Evolutionary conservation across 2,113 vertebrate species (phyloP), one percentile per base, ranked within the genome.

Genomic region (Neodontobutis hainanensis): DNA sequence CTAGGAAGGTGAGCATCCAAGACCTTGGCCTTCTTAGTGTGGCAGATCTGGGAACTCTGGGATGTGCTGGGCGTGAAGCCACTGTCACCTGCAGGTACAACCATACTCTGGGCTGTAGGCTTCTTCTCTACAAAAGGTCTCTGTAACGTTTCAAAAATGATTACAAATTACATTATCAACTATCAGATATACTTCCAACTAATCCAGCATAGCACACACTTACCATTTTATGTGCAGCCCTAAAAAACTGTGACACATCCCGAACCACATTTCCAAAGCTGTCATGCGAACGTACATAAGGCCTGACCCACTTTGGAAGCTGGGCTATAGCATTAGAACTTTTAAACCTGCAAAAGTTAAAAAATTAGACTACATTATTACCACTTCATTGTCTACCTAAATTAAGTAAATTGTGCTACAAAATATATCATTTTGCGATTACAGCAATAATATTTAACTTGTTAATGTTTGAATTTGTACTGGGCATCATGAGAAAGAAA

Each of bases 211-310:
- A 12, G 6, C 34, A 15, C 43, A 27, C 4, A 3, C 14, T 0
- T 77, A 98, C 97, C 8, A 65, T 73, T 73, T 95, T 95, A 65
- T 96, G 95, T 44, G 94, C 95, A 0, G 91, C 81, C 6, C 95
- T 94, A 89, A 98, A 99, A 89, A 99, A 99, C 65, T 93, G 92
- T 0, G 94, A 93, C 14, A 94, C 94, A 0, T 96, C 96, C 1
- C 96, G 95, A 69, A 99, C 80, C 0, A 94, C 75, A 0, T 92
- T 94, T 5, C 97, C 97, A 0, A 99, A 99, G 75, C 83, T 90
- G 19, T 94, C 81, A 0, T 94, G 94, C 1, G 90, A 85, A 0
- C 84, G 92, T 11, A 95, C 90, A 0, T 94, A 92, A 0, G 96
- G 95, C 4, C 92, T 91, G 27, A 99, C 87, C 97, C 97, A 99